Evolutionary conservation across 2,113 vertebrate species (phyloP), one percentile per base, ranked within the genome.

Genomic region (Oreochromis spilurus): DNA sequence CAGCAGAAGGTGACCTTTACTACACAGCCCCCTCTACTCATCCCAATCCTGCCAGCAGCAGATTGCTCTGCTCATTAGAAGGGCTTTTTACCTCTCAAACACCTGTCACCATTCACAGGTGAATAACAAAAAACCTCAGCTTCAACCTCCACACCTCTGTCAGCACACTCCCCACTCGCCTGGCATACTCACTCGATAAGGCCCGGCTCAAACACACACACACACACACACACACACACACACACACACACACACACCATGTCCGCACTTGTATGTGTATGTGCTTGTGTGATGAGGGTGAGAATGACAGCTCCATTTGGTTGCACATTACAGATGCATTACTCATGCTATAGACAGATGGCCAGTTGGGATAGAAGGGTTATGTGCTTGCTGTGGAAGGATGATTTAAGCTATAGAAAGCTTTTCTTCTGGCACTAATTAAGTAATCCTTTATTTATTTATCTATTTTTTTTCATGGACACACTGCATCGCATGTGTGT

Each of bases 1-100:
- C 36, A 67, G 83, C 81, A 85, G 72, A 94, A 93, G 93, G 93
- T 95, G 92, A 95, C 93, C 92, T 95, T 93, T 91, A 82, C 81
- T 82, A 45, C 45, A n/a, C 11, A 38, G 36, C 48, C 7, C 36
- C 48, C 8, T 24, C 26, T 31, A 24, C 86, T 45, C 60, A 48
- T 36, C 77, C 81, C 50, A 48, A 6, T 77, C 31, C 82, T 84
- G 60, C 45, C 75, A 67, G 43, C 40, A 50, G 45, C 52, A 31
- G 38, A 48, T 87, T 84, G 81, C 83, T 34, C 17, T 70, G 38
- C 84, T 93, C 91, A 94, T 94, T 94, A 94, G 77, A 87, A 60
- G 52, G 62, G 53, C 83, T 72, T 83, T 87, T 84, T 80, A 85
- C 67, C 54, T 60, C 79, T 88, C 57, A 86, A 85, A 91, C 89